Evolutionary conservation across 2,113 vertebrate species (phyloP).

Genomic region (Alectura lathami): DNA sequence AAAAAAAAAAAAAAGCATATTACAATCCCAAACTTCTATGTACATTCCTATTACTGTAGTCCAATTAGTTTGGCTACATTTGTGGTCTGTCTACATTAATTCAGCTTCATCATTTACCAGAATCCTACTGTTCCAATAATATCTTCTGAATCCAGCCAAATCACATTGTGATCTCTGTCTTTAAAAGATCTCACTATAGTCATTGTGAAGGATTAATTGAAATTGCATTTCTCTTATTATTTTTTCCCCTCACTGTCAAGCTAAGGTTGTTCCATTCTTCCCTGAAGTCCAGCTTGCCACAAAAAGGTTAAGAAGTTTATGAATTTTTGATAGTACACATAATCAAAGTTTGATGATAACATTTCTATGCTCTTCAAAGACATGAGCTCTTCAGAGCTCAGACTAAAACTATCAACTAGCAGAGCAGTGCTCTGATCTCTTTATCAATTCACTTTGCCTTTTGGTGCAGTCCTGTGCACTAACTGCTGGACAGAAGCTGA

Average conservation of each 20-base stretch:
- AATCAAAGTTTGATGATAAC: slow-evolving; percentile 41
- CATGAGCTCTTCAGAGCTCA: slow-evolving; percentile 1
- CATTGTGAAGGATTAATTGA: neutral
- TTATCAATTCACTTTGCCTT: neutral
- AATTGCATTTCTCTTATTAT: neutral
- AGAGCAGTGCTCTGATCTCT: neutral
- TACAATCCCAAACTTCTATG: neutral
- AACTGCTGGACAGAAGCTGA: neutral
- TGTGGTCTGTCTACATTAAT: neutral
- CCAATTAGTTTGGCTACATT: neutral
- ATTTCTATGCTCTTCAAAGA: slow-evolving; percentile 38
- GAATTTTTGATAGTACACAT: neutral
- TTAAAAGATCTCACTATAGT: neutral
- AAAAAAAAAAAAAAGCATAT: neutral
- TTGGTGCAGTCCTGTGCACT: neutral
- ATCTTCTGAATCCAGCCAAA: neutral
- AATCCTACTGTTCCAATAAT: neutral
- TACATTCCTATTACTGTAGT: neutral
- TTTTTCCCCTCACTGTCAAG: neutral
- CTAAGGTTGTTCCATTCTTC: neutral
- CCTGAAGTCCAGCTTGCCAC: neutral
- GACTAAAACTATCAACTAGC: neutral
- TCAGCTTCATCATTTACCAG: neutral
- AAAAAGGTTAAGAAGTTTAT: neutral
- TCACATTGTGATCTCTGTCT: neutral